Percentiles rank a stretch among this genome's conserved stretches.
These are phyloP conservation scores for Trematocara variabile DNA, from an alignment of 2,113 vertebrate species.

Conservation along the genomic window DNA sequence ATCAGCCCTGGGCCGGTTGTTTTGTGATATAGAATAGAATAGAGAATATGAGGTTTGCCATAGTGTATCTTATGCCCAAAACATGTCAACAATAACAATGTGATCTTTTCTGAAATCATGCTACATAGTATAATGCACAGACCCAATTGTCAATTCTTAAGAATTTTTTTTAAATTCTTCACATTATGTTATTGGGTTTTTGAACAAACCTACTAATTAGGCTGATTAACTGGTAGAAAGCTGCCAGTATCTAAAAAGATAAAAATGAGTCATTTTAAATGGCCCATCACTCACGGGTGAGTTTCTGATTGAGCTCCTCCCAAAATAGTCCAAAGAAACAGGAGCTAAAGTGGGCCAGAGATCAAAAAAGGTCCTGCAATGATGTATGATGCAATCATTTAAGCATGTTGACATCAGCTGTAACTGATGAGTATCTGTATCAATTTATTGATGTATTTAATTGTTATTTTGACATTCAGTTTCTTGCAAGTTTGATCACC, in stretches of 20 bases:
- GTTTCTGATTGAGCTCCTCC: neutral
- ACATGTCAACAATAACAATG: neutral
- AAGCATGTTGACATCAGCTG: neutral
- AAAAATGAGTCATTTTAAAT: neutral
- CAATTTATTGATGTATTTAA: neutral
- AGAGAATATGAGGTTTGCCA: neutral
- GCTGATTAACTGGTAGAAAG: neutral
- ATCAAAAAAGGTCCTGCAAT: neutral
- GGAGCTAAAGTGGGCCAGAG: neutral
- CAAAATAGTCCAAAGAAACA: neutral
- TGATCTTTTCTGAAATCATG: rapidly evolving
- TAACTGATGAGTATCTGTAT: rapidly evolving
- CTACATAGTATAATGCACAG: neutral
- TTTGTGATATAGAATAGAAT: neutral
- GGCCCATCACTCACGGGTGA: rapidly evolving
- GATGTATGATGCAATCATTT: neutral
- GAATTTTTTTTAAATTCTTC: rapidly evolving
- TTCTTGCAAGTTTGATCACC: neutral
- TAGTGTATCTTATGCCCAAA: neutral
- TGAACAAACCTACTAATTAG: neutral
- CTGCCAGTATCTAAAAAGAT: neutral
- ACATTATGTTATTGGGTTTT: rapidly evolving
- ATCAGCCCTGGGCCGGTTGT: neutral
- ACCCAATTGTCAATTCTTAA: neutral
- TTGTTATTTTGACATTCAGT: neutral